phyloP scores from a whole-genome alignment of 2,888 invertebrate genomes.

The Cepaea hortensis region DNA sequence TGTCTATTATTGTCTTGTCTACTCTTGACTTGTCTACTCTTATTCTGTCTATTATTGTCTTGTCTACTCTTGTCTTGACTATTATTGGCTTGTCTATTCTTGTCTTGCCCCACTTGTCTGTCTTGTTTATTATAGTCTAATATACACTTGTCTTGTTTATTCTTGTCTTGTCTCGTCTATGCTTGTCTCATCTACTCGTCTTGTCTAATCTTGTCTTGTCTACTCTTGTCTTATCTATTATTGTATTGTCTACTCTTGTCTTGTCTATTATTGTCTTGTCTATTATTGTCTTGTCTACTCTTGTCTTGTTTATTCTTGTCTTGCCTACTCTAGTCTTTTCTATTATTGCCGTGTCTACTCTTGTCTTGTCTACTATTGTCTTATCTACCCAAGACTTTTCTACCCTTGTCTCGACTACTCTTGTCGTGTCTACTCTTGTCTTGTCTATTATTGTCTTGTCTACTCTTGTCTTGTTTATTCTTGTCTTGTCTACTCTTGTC shows the following conservation, averaged over 20 bases:
- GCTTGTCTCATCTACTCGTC: too few species aligned
- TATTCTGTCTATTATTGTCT: background rate
- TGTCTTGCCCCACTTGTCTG: too few species aligned
- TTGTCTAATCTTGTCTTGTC: too few species aligned
- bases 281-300: too few species aligned
- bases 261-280: background rate
- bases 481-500: constrained; percentile 18
- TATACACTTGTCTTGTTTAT: too few species aligned
- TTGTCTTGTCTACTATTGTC: constrained; percentile 17
- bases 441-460: constrained; percentile 19
- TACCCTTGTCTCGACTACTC: background rate
- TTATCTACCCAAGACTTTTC: background rate
- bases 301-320: too few species aligned
- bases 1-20: constrained; percentile 23
- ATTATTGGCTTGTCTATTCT: too few species aligned
- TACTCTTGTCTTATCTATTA: background rate
- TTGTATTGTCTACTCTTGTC: constrained; percentile 10
- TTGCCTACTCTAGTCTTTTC: too few species aligned
- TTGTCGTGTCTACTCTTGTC: background rate
- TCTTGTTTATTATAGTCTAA: too few species aligned
- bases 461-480: too few species aligned
- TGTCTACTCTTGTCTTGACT: background rate
- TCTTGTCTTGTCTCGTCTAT: too few species aligned
- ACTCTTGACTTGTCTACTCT: background rate
- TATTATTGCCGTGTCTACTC: background rate